Evolutionary conservation across 2,797 vertebrate genomes (phyloP).

Genomic region (Molossus molossus): DNA sequence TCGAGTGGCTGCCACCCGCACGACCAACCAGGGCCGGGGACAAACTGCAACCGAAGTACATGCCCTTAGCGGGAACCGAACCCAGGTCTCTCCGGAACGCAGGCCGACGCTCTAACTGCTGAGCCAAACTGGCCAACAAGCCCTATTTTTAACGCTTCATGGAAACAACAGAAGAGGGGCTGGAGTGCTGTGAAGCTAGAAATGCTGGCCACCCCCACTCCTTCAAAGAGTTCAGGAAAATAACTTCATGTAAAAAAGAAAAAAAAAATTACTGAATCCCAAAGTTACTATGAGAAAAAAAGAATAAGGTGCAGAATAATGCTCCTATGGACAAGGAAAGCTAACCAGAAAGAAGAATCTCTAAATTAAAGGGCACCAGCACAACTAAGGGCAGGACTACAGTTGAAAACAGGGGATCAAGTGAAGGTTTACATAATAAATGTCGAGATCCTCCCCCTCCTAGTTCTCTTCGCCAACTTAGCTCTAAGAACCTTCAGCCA

Average conservation of each 20-base stretch:
- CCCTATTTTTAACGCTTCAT: neutral
- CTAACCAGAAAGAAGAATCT: neutral
- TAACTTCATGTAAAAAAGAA: neutral
- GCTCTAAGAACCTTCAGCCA: neutral
- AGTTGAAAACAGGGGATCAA: neutral
- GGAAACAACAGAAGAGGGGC: neutral
- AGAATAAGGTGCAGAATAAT: neutral
- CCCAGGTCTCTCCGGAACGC: too few relatives aligned
- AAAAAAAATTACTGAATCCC: neutral
- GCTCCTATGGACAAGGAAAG: neutral
- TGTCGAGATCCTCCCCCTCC: neutral
- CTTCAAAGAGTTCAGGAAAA: constrained; percentile 14
- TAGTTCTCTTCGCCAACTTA: neutral
- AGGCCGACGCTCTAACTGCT: too few relatives aligned
- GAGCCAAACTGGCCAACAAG: neutral
- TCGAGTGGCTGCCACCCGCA: too few relatives aligned
- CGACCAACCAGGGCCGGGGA: too few relatives aligned
- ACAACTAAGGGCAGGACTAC: neutral
- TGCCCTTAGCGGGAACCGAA: too few relatives aligned
- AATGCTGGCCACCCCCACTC: neutral
- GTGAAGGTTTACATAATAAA: neutral
- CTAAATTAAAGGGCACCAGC: neutral
- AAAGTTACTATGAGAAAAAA: neutral
- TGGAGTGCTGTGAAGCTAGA: neutral
- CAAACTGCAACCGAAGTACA: too few relatives aligned